These are phyloP conservation scores for Pseudomyrmex gracilis DNA, from an alignment of 1,140 invertebrate genomes.

Conservation along the genomic window DNA sequence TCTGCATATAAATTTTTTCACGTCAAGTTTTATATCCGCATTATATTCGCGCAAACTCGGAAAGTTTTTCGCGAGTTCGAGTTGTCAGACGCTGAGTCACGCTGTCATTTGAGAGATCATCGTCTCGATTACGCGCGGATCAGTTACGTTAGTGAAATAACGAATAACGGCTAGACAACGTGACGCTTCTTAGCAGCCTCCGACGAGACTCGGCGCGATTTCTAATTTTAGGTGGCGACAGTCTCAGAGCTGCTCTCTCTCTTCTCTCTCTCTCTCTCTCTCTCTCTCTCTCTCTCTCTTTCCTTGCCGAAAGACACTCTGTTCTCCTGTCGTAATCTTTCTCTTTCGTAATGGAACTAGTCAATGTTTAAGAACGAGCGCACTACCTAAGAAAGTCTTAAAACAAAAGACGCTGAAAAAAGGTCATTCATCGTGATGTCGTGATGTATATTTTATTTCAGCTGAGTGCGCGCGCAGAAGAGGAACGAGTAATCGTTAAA, in stretches of 20 bases:
- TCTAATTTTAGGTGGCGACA: constrained; percentile 74
- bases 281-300: not conserved
- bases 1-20: not conserved
- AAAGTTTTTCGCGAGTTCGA: not conserved
- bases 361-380: not conserved
- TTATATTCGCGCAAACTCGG: not conserved
- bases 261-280: too few relatives aligned
- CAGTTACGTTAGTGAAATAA: constrained; percentile 66
- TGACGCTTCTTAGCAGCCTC: constrained; percentile 68
- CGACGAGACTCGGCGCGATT: constrained; percentile 55
- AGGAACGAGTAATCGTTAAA: not conserved
- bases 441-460: constrained; percentile 26
- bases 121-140: constrained; percentile 60
- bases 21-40: not conserved
- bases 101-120: constrained; percentile 44
- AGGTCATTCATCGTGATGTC: not conserved
- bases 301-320: constrained; percentile 27
- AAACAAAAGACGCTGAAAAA: not conserved
- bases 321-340: not conserved
- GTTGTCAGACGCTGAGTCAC: constrained; percentile 38
- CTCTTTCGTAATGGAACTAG: constrained; percentile 14
- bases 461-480: not conserved
- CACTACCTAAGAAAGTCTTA: not conserved
- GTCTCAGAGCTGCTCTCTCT: constrained; percentile 64
- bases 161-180: constrained; percentile 73